Evolutionary conservation across 2,797 vertebrate species (phyloP), one percentile per base, ranked within the genome.

Genomic region (Tapera naevia): DNA sequence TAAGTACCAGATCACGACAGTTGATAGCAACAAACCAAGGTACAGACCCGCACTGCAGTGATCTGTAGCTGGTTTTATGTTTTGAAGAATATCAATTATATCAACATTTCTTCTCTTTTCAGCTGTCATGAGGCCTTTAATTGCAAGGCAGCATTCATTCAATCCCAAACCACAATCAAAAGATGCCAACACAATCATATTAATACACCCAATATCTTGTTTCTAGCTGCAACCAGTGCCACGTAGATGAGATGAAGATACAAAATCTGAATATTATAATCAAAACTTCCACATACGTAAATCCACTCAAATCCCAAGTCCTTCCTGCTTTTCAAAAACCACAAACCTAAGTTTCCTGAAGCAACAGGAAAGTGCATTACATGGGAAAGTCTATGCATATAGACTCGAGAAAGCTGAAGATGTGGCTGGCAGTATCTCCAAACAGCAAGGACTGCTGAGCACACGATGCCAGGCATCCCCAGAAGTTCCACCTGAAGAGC

Each of bases 391-490:
- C 70, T 57, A 11, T 5, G 28, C 48, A 83, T 5, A 32, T 45
- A 43, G 45, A 30, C 5, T 1, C 1, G 2, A 58, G 72, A 18
- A 83, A 30, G 27, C n/a, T 79, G 39, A 8, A 12, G 50, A 24
- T 5, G 7, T 4, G 0, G 70, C 21, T 4, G 0, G 70, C 21
- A 35, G 50, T 3, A 22, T 9, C 39, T 60, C 64, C 35, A 43
- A 61, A 17, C 32, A 17, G 1, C 3, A 7, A 24, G 39, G 35
- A 32, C 57, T 51, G 73, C 74, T 35, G 70, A 51, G 71, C 46
- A 58, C 28, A 3, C 0, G 1, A 61, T 13, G 41, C 11, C 70
- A 27, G 23, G 3, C 32, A 7, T 3, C 4, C 5, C 53, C 45
- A 61, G 24, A 27, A 84, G 64, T 32, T 79, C 39, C 73, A 66